Conservation (phyloP, 2,797 vertebrate species). For the Macropodus opercularis region DNA sequence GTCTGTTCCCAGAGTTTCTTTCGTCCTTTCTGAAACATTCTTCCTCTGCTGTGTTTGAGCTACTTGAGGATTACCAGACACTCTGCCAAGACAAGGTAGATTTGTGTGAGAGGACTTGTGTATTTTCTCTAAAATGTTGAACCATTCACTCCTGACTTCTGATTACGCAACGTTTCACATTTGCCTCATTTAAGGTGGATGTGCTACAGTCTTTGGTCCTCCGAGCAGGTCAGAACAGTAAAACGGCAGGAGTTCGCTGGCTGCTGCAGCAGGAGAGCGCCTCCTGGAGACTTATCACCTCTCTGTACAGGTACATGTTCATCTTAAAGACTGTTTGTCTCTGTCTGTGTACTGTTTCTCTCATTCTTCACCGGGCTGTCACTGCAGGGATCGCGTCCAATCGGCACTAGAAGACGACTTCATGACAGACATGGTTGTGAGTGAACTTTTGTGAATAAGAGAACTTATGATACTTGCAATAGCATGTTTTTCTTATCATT, state of each 20-base stretch:
- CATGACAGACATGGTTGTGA: constrained; percentile 89
- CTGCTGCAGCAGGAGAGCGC: constrained; percentile 95
- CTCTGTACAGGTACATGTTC: constrained; percentile 89
- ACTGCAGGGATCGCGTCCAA: constrained; percentile 92
- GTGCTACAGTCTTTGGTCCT: constrained; percentile 91
- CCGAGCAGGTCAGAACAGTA: constrained; percentile 92
- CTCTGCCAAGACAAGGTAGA: constrained; percentile 85
- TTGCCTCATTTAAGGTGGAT: constrained; percentile 79
- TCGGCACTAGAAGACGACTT: constrained; percentile 91
- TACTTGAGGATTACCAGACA: constrained; percentile 91
- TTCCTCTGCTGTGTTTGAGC: constrained; percentile 91
- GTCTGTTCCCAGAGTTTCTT: constrained; percentile 94
- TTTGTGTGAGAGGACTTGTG: no score
- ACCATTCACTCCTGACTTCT: neutral
- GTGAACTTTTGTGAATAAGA: constrained; percentile 52
- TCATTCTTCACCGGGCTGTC: constrained; percentile 11
- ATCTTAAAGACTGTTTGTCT: neutral
- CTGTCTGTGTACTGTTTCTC: neutral
- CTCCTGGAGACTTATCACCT: constrained; percentile 93
- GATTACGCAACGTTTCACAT: neutral
- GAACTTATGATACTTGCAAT: neutral
- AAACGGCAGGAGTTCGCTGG: constrained; percentile 94
- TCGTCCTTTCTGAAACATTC: constrained; percentile 89
- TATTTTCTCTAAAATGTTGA: neutral
- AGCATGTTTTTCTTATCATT: neutral